Percentiles rank a stretch among this genome's conserved stretches.
phyloP scores from a whole-genome alignment of 2,113 vertebrate species.

The Tragelaphus buxtoni region DNA sequence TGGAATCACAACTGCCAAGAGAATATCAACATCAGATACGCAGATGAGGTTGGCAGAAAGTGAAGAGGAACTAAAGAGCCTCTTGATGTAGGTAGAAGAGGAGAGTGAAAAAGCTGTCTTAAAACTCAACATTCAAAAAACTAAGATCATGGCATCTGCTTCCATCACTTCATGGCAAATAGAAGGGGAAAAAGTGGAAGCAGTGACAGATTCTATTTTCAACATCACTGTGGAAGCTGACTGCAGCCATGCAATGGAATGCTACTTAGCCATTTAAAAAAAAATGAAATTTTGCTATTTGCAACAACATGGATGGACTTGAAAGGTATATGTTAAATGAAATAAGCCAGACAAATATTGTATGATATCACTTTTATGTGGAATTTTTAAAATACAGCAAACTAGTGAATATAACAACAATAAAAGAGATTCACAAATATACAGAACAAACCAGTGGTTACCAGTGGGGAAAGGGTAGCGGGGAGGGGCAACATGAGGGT shows the following conservation, averaged over 20 bases:
- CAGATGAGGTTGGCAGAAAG: neutral
- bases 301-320: neutral
- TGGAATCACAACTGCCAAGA: neutral
- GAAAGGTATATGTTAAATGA: neutral
- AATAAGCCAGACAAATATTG: neutral
- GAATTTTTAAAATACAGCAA: neutral
- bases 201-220: neutral
- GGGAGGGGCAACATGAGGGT: neutral
- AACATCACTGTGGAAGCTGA: neutral
- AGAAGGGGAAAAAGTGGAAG: neutral
- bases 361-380: neutral
- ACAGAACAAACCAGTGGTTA: neutral
- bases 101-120: neutral
- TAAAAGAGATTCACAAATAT: neutral
- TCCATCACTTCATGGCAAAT: neutral
- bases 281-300: neutral
- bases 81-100: neutral
- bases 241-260: neutral
- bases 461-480: neutral
- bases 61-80: neutral
- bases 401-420: neutral
- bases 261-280: neutral
- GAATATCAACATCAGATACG: neutral
- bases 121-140: neutral
- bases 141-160: neutral